phyloP scores from a whole-genome alignment of 2,113 vertebrate species.

The Forbesichthys papilliferus region DNA sequence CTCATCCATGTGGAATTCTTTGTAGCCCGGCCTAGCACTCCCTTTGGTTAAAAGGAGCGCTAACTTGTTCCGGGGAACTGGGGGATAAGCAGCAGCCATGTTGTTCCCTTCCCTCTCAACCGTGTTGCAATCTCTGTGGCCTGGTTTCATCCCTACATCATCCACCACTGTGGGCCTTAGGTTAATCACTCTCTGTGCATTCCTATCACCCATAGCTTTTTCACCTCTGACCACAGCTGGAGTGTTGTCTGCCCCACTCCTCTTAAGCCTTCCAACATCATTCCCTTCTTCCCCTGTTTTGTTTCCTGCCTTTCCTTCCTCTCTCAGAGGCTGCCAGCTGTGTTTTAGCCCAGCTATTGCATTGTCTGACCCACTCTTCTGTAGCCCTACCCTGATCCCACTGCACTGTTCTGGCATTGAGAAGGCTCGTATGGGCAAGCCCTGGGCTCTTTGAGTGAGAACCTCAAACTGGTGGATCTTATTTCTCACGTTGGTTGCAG shows the following conservation, averaged over 20 bases:
- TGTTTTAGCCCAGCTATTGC: constrained; percentile 15
- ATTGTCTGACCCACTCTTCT: constrained; percentile 60
- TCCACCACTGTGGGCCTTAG: constrained; percentile 49
- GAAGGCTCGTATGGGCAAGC: constrained; percentile 48
- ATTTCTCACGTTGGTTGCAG: constrained; percentile 69
- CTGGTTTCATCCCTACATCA: constrained; percentile 24
- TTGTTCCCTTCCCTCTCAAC: constrained; percentile 8
- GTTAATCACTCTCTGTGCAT: background rate
- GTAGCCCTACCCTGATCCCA: constrained; percentile 28
- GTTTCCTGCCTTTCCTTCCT: background rate
- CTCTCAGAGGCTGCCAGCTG: constrained; percentile 27
- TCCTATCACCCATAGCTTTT: background rate
- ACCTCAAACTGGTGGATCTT: constrained; percentile 78
- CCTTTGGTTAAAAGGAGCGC: constrained; percentile 41
- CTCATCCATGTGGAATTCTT: constrained; percentile 51
- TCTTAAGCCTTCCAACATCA: constrained; percentile 16
- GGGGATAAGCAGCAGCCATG: constrained; percentile 1
- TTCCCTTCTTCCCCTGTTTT: constrained; percentile 6
- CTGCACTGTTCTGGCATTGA: constrained; percentile 54
- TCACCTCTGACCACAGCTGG: background rate
- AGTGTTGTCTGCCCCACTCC: constrained; percentile 30
- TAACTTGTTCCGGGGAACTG: constrained; percentile 15
- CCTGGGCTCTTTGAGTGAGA: constrained; percentile 60
- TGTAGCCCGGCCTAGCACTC: background rate
- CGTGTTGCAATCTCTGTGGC: background rate